Percentiles rank a stretch among this genome's conserved stretches.
These are phyloP conservation scores for Rhingia rostrata DNA, from an alignment of 2,888 invertebrate species.

Conservation along the genomic window DNA sequence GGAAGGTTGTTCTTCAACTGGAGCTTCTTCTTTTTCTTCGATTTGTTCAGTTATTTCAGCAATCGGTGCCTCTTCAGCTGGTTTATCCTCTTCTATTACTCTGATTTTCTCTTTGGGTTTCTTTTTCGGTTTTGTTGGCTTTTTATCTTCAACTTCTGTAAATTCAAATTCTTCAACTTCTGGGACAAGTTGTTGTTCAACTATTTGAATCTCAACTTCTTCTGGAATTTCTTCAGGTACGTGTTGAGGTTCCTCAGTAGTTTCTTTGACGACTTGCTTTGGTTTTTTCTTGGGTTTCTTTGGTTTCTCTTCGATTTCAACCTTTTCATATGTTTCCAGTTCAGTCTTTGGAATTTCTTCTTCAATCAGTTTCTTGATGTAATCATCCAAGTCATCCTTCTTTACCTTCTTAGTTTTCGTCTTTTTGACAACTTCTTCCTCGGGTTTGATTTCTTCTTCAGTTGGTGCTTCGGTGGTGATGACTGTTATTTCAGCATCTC, in stretches of 20 bases:
- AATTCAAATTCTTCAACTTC: slow-evolving; percentile 66
- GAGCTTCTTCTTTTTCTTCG: slow-evolving; percentile 53
- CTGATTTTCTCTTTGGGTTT: slow-evolving; percentile 53
- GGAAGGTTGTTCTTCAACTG: slow-evolving; percentile 49
- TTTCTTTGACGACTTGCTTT: slow-evolving; percentile 76
- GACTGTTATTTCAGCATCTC: slow-evolving; percentile 81
- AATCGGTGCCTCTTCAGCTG: slow-evolving; percentile 78
- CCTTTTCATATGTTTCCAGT: slow-evolving; percentile 80
- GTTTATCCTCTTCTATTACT: slow-evolving; percentile 80
- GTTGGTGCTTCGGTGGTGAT: slow-evolving; percentile 74
- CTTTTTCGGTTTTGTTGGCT: slow-evolving; percentile 66
- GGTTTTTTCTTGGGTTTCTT: slow-evolving; percentile 75
- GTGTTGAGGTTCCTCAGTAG: slow-evolving; percentile 75
- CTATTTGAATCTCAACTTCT: slow-evolving; percentile 22
- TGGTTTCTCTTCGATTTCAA: slow-evolving; percentile 77
- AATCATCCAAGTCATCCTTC: slow-evolving; percentile 78
- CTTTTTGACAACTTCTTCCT: slow-evolving; percentile 75
- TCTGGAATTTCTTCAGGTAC: slow-evolving; percentile 56
- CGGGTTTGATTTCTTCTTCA: slow-evolving; percentile 59
- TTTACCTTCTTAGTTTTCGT: slow-evolving; percentile 78
- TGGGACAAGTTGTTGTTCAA: slow-evolving; percentile 76
- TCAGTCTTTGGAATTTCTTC: slow-evolving; percentile 79
- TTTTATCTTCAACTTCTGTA: slow-evolving; percentile 49
- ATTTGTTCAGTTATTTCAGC: slow-evolving; percentile 76
- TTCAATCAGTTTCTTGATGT: slow-evolving; percentile 78